phyloP scores from a whole-genome alignment of 2,113 vertebrate species.

The Orycteropus afer region DNA sequence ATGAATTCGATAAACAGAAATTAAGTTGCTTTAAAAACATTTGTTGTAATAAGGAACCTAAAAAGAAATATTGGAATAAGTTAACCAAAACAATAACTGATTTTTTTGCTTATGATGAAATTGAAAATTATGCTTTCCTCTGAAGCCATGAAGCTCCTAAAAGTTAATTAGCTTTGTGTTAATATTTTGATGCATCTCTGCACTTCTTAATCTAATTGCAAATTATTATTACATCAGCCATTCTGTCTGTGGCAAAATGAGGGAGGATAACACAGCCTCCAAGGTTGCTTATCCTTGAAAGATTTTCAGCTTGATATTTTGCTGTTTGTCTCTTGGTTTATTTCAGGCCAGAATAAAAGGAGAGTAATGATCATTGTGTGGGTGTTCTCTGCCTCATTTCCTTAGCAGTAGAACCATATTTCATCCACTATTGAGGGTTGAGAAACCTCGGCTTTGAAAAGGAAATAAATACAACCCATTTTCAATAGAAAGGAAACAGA shows the following conservation, averaged over 20 bases:
- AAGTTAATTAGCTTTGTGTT: slow-evolving; percentile 69
- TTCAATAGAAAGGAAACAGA: slow-evolving; percentile 64
- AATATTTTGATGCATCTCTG: slow-evolving; percentile 71
- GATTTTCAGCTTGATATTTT: slow-evolving; percentile 63
- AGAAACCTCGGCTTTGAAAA: slow-evolving; percentile 61
- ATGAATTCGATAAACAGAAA: slow-evolving; percentile 42
- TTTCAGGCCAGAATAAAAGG: slow-evolving; percentile 54
- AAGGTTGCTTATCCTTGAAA: slow-evolving; percentile 64
- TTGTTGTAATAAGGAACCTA: slow-evolving; percentile 48
- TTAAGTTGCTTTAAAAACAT: slow-evolving; percentile 40
- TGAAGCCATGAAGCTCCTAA: slow-evolving; percentile 66
- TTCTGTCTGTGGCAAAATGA: slow-evolving; percentile 65
- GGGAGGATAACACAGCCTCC: not conserved
- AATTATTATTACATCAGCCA: slow-evolving; percentile 66
- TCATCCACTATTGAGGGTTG: slow-evolving; percentile 53
- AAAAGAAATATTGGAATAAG: slow-evolving; percentile 57
- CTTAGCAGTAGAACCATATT: slow-evolving; percentile 60
- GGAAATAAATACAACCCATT: slow-evolving; percentile 66
- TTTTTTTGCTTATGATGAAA: slow-evolving; percentile 58
- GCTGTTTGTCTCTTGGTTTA: slow-evolving; percentile 50
- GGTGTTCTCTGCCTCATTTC: slow-evolving; percentile 67
- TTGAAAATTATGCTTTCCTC: slow-evolving; percentile 59
- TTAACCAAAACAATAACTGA: slow-evolving; percentile 46
- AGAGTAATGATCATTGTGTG: slow-evolving; percentile 70
- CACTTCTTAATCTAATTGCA: slow-evolving; percentile 64